A percentile compares a stretch with the other conserved stretches of the same genome.
Evolutionary conservation across 2,888 invertebrate species (phyloP).

Genomic region (Listrodromus nycthemerus): DNA sequence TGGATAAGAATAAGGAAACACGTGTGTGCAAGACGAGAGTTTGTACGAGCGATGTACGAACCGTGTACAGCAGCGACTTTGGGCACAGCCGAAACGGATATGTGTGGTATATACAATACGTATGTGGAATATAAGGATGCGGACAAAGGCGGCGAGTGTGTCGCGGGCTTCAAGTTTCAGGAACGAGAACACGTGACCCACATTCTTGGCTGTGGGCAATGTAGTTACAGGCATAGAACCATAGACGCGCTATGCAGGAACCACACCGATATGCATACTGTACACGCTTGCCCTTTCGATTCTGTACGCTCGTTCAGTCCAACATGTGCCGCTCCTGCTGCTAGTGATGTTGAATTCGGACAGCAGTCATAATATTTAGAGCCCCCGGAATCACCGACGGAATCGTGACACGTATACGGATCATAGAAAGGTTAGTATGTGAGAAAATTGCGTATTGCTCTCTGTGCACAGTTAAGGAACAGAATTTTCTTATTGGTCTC

Average conservation of each 20-base stretch:
- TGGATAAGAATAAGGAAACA: constrained; percentile 22
- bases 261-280: constrained; percentile 32
- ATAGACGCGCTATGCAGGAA: constrained; percentile 25
- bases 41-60: constrained; percentile 37
- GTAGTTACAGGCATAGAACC: constrained; percentile 36
- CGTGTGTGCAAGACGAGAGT: constrained; percentile 38
- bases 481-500: background rate
- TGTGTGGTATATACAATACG: background rate
- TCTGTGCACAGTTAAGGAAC: background rate
- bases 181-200: constrained; percentile 67
- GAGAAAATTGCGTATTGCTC: constrained; percentile 29
- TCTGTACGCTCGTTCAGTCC: constrained; percentile 48
- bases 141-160: constrained; percentile 24
- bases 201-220: constrained; percentile 60
- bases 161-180: constrained; percentile 49
- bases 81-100: constrained; percentile 7
- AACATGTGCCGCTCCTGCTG: constrained; percentile 59
- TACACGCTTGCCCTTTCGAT: constrained; percentile 49
- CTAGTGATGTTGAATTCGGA: constrained; percentile 46
- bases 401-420: constrained; percentile 33
- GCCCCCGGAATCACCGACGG: constrained; percentile 32
- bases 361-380: constrained; percentile 66
- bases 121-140: constrained; percentile 42
- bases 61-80: constrained; percentile 15
- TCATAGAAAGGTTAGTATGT: constrained; percentile 3